Percentiles rank a stretch among this genome's conserved stretches.
Conservation (phyloP, 35 echinoderm and acorn worm species). For the Patiria miniata region DNA sequence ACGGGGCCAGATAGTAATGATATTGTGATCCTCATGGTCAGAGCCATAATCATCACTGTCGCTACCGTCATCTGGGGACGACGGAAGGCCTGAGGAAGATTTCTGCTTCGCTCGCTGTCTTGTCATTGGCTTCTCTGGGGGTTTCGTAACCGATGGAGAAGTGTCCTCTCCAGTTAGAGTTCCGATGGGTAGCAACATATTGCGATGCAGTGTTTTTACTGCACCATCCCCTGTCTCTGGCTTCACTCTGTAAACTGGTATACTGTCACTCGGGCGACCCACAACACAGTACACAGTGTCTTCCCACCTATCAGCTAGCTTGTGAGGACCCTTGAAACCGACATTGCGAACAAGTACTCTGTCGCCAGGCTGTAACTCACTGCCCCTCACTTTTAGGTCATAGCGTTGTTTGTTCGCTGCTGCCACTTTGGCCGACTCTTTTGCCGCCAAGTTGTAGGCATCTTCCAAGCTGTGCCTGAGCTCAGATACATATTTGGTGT, state of each 20-base stretch:
- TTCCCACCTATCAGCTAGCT: slow-evolving; percentile 75
- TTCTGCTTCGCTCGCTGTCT: background rate
- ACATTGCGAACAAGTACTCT: slow-evolving; percentile 76
- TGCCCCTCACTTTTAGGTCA: too few species aligned
- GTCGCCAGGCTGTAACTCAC: slow-evolving; percentile 20
- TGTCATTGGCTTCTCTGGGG: background rate
- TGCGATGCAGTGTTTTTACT: slow-evolving; percentile 41
- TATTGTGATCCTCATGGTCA: background rate
- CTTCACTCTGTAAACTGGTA: too few species aligned
- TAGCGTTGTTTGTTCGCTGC: slow-evolving; percentile 40
- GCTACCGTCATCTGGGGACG: background rate
- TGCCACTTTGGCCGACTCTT: slow-evolving; percentile 18
- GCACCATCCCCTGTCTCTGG: slow-evolving; percentile 14
- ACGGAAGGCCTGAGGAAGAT: background rate
- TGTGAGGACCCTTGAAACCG: slow-evolving; percentile 64
- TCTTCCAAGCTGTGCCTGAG: slow-evolving; percentile 17
- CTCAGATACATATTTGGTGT: slow-evolving; percentile 42
- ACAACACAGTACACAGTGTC: slow-evolving; percentile 27
- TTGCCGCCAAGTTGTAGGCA: slow-evolving; percentile 31
- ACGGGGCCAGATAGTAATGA: background rate
- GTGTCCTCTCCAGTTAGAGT: background rate
- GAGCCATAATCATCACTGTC: background rate
- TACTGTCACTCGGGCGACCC: slow-evolving; percentile 3
- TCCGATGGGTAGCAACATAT: background rate
- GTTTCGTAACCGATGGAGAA: background rate